Percentiles rank a stretch among this genome's conserved stretches.
These are phyloP conservation scores for Pan paniscus DNA, from an alignment of 2,113 vertebrate species.

Conservation along the genomic window DNA sequence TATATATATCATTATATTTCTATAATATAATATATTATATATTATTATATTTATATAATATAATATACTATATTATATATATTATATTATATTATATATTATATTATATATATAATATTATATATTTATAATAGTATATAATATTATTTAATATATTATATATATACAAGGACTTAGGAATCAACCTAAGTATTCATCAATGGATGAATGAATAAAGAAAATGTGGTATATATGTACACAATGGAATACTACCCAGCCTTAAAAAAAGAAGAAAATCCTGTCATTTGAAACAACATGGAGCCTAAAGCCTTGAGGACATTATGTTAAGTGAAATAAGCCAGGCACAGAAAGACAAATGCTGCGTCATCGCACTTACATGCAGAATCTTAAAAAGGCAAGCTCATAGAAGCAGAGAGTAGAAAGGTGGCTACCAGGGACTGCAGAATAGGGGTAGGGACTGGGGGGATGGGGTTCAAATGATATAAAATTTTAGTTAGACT, in stretches of 20 bases:
- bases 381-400: background rate
- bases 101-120: too few species aligned
- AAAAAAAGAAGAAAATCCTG: background rate
- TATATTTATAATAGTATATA: too few species aligned
- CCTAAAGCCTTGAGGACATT: background rate
- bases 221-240: background rate
- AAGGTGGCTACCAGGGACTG: background rate
- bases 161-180: too few species aligned
- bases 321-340: background rate
- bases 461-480: background rate
- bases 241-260: background rate
- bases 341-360: background rate
- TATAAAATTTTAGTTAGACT: background rate
- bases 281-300: background rate
- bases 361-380: background rate
- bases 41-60: too few species aligned
- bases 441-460: too few species aligned
- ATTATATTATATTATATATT: background rate
- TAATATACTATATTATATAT: background rate
- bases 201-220: background rate
- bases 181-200: background rate
- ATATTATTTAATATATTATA: too few species aligned
- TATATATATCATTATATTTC: too few species aligned
- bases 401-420: background rate
- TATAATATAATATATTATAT: too few species aligned